Evolutionary conservation across 2,113 vertebrate species (phyloP), one percentile per base, ranked within the genome.

Genomic region (Lichenostomus cassidix): DNA sequence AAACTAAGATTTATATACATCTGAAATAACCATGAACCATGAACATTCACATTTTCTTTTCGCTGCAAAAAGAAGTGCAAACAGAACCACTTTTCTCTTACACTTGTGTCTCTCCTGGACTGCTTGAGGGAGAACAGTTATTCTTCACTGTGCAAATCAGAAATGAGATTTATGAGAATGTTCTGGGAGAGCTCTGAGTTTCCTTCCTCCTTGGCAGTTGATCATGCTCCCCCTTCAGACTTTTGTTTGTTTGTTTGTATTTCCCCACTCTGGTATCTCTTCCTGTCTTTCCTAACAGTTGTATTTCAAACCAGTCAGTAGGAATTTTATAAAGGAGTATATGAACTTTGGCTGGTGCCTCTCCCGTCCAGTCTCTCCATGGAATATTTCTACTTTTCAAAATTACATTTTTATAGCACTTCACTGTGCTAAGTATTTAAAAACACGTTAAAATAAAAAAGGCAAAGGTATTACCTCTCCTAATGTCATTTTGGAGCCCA

Each of bases 61-160:
- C 47, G 7, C 23, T 78, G 27, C 10, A 84, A 18, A 42, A 44
- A 53, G 22, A 75, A 8, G 16, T 39, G 29, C 13, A 75, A 81
- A 83, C 7, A n/a, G 1, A 4, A 47, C 10, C 2, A 17, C 4
- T 37, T 52, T 68, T 42, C 15, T 69, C 7, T 63, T 87, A 75
- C 15, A 10, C 5, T 64, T 56, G 9, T 64, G 23, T 68, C 33
- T 79, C 10, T 28, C 6, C 7, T 42, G 5, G 8, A 10, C 0
- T 65, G n/a, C 21, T 0, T 0, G 44, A 29, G 5, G 1, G 3
- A 3, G 2, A 6, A 24, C 27, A 59, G 12, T 37, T 65, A 28
- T 29, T 18, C 2, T 76, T 52, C 28, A 52, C 18, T 17, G 16
- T 56, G 33, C 5, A 47, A 81, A 86, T 16, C 18, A 52, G 28